These are phyloP conservation scores for Leucoma salicis DNA, from an alignment of 2,888 invertebrate genomes.

Conservation along the genomic window DNA sequence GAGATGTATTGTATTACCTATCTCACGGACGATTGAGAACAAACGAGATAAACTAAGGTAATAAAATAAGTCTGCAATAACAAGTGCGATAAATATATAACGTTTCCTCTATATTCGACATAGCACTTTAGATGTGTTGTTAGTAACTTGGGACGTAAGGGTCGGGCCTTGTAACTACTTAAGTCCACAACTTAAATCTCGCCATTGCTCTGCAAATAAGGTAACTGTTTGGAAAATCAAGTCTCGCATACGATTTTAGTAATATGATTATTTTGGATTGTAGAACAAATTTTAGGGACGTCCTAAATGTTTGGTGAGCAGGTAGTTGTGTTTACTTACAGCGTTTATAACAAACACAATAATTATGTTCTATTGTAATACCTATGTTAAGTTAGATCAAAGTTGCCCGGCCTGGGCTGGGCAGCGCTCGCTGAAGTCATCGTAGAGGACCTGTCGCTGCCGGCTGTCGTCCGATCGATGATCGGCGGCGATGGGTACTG, in stretches of 20 bases:
- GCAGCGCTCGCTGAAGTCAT: too few species aligned
- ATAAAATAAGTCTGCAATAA: background rate
- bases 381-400: too few species aligned
- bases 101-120: background rate
- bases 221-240: slow-evolving; percentile 19
- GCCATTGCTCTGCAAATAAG: slow-evolving; percentile 24
- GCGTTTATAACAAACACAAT: too few species aligned
- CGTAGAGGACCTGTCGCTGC: too few species aligned
- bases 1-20: background rate
- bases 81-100: background rate
- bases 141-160: slow-evolving; percentile 13
- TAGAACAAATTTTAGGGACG: background rate
- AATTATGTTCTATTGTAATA: too few species aligned
- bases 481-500: too few species aligned
- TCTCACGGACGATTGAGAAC: background rate
- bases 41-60: background rate
- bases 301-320: background rate
- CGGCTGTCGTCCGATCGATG: too few species aligned
- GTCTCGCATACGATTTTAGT: slow-evolving; percentile 21
- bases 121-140: background rate
- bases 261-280: slow-evolving; percentile 16
- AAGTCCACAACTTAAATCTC: slow-evolving; percentile 21
- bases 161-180: slow-evolving; percentile 17
- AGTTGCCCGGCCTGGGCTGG: too few species aligned
- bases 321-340: background rate